Evolutionary conservation across 2,797 vertebrate species (phyloP).

Genomic region (Ctenopoma kingsleyae): DNA sequence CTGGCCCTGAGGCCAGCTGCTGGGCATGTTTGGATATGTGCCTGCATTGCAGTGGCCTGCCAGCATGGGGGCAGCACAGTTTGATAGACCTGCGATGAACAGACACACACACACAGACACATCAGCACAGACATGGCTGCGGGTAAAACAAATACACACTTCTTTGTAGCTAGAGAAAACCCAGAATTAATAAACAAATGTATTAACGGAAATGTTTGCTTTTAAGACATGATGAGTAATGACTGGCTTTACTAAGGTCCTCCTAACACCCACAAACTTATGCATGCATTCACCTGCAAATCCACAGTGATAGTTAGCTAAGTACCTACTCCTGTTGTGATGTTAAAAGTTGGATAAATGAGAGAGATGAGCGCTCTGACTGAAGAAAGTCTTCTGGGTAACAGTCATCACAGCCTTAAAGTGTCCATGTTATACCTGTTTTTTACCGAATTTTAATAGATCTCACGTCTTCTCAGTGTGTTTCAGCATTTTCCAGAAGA

Average conservation of each 20-base stretch:
- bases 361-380: not conserved
- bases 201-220: conserved; percentile 37
- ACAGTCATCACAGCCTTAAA: not conserved
- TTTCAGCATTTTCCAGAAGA: too few species aligned
- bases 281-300: conserved; percentile 14
- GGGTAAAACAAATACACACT: conserved; percentile 14
- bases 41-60: conserved; percentile 64
- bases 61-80: conserved; percentile 64
- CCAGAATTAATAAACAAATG: conserved; percentile 37
- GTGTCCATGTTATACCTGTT: too few species aligned
- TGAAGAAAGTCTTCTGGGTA: not conserved
- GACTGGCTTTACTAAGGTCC: not conserved
- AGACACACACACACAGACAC: conserved; percentile 28
- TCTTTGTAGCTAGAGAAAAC: conserved; percentile 15
- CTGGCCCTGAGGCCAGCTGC: conserved; percentile 68
- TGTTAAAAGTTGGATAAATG: not conserved
- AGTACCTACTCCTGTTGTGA: not conserved
- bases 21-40: conserved; percentile 57
- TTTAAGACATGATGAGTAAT: conserved; percentile 45
- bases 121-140: conserved; percentile 5
- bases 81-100: conserved; percentile 51
- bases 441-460: too few species aligned
- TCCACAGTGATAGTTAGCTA: not conserved
- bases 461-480: too few species aligned
- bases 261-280: conserved; percentile 2